These are phyloP conservation scores for Calycopis cecrops DNA, from an alignment of 1,140 invertebrate species.

Conservation along the genomic window DNA sequence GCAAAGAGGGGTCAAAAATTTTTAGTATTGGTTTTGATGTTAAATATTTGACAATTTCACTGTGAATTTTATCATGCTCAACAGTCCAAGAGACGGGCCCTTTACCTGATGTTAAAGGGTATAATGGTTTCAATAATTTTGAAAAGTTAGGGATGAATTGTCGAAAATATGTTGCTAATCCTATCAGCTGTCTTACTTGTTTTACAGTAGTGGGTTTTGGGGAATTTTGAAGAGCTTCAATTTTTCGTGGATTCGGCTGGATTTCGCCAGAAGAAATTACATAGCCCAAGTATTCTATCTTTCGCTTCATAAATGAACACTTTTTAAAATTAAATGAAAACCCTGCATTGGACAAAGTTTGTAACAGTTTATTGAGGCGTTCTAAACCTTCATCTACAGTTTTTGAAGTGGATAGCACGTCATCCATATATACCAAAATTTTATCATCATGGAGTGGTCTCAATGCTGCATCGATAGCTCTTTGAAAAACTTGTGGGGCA, in stretches of 20 bases:
- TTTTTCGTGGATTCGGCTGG: neutral
- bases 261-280: neutral
- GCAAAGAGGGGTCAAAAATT: slow-evolving; percentile 37
- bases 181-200: slow-evolving; percentile 22
- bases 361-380: slow-evolving; percentile 24
- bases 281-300: slow-evolving; percentile 29
- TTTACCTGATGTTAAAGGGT: slow-evolving; percentile 18
- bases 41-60: neutral
- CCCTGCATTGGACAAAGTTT: slow-evolving; percentile 22
- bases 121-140: slow-evolving; percentile 30
- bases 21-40: slow-evolving; percentile 39
- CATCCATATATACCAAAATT: slow-evolving; percentile 30
- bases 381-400: slow-evolving; percentile 25
- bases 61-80: slow-evolving; percentile 24
- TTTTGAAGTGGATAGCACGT: slow-evolving; percentile 24
- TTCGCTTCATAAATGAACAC: slow-evolving; percentile 31
- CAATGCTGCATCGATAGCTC: slow-evolving; percentile 36
- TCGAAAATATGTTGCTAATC: slow-evolving; percentile 37
- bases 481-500: slow-evolving; percentile 42
- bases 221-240: neutral
- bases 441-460: slow-evolving; percentile 16
- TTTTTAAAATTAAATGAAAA: slow-evolving; percentile 38
- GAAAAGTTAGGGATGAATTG: slow-evolving; percentile 41
- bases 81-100: slow-evolving; percentile 21
- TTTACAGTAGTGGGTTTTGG: neutral